Evolutionary conservation across 2,888 invertebrate species (phyloP).

Genomic region (Physocephala rufipes): DNA sequence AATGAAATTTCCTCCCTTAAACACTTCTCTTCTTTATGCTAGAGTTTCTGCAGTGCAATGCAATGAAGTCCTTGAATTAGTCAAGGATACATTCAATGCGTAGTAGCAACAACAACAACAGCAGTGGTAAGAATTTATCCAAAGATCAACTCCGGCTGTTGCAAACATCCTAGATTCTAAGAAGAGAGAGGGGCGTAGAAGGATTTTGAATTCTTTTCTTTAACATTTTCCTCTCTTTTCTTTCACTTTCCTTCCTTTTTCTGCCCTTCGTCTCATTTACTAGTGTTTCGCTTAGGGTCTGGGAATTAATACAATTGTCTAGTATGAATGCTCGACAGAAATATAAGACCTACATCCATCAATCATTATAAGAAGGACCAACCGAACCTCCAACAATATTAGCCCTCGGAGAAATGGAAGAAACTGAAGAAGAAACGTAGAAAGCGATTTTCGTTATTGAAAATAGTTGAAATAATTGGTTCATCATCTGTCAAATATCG

Average conservation of each 20-base stretch:
- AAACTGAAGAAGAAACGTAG: conserved; percentile 6
- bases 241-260: not conserved
- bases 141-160: too few species aligned
- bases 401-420: too few species aligned
- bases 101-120: not conserved
- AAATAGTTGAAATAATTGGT: conserved; percentile 20
- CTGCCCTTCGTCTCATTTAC: too few species aligned
- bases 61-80: conserved; percentile 13
- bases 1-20: not conserved
- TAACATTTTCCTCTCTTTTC: too few species aligned
- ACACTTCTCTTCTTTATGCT: not conserved
- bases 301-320: not conserved
- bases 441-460: conserved; percentile 27
- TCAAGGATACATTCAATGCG: conserved; percentile 7
- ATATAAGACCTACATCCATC: not conserved
- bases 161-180: not conserved
- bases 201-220: not conserved
- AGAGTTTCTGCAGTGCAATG: not conserved
- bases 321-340: not conserved
- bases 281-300: too few species aligned
- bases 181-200: not conserved
- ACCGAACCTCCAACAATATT: not conserved
- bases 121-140: not conserved
- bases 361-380: conserved; percentile 7
- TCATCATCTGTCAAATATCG: not conserved